phyloP scores from a whole-genome alignment of 2,888 invertebrate genomes.

The Schizaphis graminum region DNA sequence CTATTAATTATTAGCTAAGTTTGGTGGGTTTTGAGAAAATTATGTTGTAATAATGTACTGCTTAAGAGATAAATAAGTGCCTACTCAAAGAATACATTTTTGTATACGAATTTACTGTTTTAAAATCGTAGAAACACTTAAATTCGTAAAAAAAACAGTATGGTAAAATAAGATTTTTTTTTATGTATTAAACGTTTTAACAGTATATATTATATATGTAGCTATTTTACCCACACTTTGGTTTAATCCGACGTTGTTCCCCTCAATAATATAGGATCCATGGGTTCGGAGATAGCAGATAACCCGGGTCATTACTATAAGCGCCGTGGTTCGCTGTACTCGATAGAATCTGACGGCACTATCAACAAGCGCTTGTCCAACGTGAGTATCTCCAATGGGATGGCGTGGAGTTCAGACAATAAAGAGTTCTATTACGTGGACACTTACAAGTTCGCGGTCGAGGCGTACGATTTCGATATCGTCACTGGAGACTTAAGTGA shows the following conservation, averaged over 20 bases:
- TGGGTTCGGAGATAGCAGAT: conserved; percentile 74
- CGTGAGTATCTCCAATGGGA: conserved; percentile 82
- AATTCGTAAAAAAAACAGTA: neutral
- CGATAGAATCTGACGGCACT: conserved; percentile 70
- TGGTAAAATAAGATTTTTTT: neutral
- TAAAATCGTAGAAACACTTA: neutral
- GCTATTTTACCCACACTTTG: neutral
- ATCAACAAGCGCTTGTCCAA: conserved; percentile 70
- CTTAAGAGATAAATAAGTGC: neutral
- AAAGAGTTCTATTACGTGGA: conserved; percentile 77
- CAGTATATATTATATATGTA: neutral
- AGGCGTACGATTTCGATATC: conserved; percentile 82
- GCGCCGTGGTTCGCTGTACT: conserved; percentile 49
- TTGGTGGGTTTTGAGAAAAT: neutral
- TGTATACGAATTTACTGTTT: neutral
- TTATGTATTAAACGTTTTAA: neutral
- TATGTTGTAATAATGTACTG: neutral
- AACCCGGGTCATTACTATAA: conserved; percentile 61
- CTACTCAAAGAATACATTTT: too few species aligned
- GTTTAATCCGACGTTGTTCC: neutral
- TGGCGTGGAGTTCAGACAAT: conserved; percentile 80
- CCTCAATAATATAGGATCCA: conserved; percentile 73
- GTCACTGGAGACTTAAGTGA: conserved; percentile 68
- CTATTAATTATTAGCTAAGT: neutral
- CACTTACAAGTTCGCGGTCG: conserved; percentile 71